phyloP scores from a whole-genome alignment of 2,113 vertebrate species.

The Aptenodytes forsteri region DNA sequence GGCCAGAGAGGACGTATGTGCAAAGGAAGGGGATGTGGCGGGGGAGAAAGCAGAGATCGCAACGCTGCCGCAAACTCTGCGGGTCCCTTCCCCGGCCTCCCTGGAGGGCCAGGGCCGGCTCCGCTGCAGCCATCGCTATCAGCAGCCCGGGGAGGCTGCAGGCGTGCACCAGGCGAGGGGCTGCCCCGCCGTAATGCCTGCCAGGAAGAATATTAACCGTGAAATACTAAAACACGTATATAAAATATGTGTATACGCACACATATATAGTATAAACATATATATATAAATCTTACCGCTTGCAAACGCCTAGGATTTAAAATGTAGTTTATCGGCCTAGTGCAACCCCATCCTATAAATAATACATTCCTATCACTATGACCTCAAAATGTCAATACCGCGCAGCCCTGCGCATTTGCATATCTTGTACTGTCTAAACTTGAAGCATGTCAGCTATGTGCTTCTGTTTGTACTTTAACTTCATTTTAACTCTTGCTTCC shows the following conservation, averaged over 20 bases:
- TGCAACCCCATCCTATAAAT: slow-evolving; percentile 68
- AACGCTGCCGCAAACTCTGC: neutral
- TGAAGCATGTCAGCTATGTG: slow-evolving; percentile 71
- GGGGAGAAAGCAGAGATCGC: neutral
- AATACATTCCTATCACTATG: slow-evolving; percentile 75
- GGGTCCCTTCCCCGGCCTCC: neutral
- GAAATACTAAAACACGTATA: neutral
- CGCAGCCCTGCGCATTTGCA: slow-evolving; percentile 48
- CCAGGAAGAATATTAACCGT: neutral
- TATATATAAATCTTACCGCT: neutral
- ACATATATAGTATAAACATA: neutral
- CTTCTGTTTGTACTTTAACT: slow-evolving; percentile 69
- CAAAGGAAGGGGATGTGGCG: neutral
- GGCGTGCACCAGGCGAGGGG: fast-evolving
- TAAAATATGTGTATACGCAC: neutral
- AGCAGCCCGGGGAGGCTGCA: neutral
- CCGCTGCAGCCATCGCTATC: neutral
- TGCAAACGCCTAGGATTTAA: slow-evolving; percentile 20
- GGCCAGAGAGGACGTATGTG: neutral
- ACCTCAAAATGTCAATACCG: slow-evolving; percentile 74
- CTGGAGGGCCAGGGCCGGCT: neutral
- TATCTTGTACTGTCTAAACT: slow-evolving; percentile 69
- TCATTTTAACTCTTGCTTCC: slow-evolving; percentile 45
- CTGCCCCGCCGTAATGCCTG: fast-evolving
- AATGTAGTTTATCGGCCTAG: slow-evolving; percentile 58